Evolutionary conservation across 2,888 invertebrate genomes (phyloP).

Genomic region (Cenopis cana): DNA sequence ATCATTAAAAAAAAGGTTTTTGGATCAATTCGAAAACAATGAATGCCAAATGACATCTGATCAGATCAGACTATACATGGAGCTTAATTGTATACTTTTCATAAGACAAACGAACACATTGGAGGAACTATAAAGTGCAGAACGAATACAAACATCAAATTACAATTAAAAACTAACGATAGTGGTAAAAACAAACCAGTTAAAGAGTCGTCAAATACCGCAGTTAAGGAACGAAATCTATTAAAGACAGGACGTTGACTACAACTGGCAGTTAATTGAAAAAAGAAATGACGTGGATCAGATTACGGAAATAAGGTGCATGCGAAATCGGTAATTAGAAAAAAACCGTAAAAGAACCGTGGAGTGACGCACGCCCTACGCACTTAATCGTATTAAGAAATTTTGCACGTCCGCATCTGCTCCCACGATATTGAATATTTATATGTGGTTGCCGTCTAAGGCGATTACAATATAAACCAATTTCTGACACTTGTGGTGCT

Average conservation of each 20-base stretch:
- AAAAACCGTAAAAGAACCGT: background rate
- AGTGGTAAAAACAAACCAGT: background rate
- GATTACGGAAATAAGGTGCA: background rate
- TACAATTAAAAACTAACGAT: background rate
- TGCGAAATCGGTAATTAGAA: background rate
- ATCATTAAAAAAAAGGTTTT: background rate
- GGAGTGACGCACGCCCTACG: slow-evolving; percentile 11
- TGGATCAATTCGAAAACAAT: too few relatives aligned
- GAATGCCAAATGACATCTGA: background rate
- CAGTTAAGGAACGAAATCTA: too few relatives aligned
- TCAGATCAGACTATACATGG: too few relatives aligned
- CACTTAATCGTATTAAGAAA: slow-evolving; percentile 21
- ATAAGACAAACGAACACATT: background rate
- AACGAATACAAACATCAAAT: background rate
- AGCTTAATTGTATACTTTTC: too few relatives aligned
- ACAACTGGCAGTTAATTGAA: too few relatives aligned
- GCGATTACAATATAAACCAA: slow-evolving; percentile 46
- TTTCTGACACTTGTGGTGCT: slow-evolving; percentile 47
- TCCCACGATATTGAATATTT: slow-evolving; percentile 27
- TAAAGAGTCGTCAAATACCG: background rate
- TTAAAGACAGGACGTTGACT: too few relatives aligned
- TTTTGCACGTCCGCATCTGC: slow-evolving; percentile 28
- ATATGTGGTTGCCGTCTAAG: slow-evolving; percentile 16
- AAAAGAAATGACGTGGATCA: background rate
- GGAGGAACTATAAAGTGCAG: background rate